Conservation (phyloP, 2,113 vertebrate genomes). For the Nannobrachium achirus region DNA sequence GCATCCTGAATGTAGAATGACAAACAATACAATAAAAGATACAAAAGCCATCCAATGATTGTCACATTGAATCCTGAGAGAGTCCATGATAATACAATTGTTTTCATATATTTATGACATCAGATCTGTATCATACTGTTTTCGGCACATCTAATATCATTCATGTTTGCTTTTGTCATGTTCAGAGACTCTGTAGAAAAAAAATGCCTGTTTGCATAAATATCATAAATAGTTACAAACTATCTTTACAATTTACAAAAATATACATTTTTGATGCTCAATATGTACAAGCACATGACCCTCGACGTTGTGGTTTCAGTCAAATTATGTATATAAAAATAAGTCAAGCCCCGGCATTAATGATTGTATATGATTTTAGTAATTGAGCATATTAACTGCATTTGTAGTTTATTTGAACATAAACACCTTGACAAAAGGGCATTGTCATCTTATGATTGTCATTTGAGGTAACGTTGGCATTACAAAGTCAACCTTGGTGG, state of each 20-base stretch:
- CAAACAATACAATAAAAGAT: conserved; percentile 43
- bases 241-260: conserved; percentile 76
- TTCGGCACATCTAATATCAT: conserved; percentile 37
- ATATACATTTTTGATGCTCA: conserved; percentile 59
- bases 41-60: conserved; percentile 55
- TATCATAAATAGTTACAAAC: conserved; percentile 78
- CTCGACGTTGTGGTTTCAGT: conserved; percentile 55
- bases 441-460: conserved; percentile 2
- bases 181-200: conserved; percentile 55
- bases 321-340: conserved; percentile 31
- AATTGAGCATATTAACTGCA: conserved; percentile 37
- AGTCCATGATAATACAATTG: conserved; percentile 47
- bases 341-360: conserved; percentile 23
- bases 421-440: not conserved
- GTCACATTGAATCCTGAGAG: conserved; percentile 66
- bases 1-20: conserved; percentile 31
- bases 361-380: conserved; percentile 1
- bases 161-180: conserved; percentile 45
- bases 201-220: conserved; percentile 75
- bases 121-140: conserved; percentile 49
- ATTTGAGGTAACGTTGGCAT: conserved; percentile 61
- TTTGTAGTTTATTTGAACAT: conserved; percentile 4
- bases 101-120: conserved; percentile 45
- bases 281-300: conserved; percentile 44
- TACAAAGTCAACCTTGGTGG: conserved; percentile 69